These are phyloP conservation scores for Tigriopus californicus DNA, from an alignment of 2,888 invertebrate species.

Conservation along the genomic window DNA sequence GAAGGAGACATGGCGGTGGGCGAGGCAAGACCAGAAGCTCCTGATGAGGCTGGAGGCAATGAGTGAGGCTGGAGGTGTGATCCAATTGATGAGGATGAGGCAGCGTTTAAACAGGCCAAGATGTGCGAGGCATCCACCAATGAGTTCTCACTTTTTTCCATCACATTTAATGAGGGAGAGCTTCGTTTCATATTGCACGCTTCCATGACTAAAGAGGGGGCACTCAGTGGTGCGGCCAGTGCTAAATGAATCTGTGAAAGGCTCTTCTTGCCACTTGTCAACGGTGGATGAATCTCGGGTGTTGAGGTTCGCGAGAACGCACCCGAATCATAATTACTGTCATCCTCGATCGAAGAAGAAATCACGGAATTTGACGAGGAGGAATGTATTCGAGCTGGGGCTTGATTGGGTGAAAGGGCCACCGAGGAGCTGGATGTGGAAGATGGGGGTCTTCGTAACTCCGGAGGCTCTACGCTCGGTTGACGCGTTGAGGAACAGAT, in stretches of 20 bases:
- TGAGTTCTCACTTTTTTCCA: too few species aligned
- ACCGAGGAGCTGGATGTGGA: background rate
- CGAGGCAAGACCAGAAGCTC: too few species aligned
- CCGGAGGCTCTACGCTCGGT: background rate
- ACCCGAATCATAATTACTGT: conserved; percentile 5
- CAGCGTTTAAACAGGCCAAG: too few species aligned
- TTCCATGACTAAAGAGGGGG: background rate
- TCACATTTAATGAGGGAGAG: too few species aligned
- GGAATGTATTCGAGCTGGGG: background rate
- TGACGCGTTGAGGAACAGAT: background rate
- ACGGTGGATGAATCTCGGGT: background rate
- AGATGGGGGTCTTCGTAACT: background rate
- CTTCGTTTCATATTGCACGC: background rate
- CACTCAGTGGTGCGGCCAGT: background rate
- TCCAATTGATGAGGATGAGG: too few species aligned
- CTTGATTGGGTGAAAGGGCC: background rate
- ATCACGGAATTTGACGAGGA: conserved; percentile 3
- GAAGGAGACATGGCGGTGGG: too few species aligned
- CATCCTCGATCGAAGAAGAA: background rate
- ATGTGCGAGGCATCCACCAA: too few species aligned
- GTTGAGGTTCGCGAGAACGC: conserved; percentile 7
- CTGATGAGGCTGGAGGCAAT: too few species aligned
- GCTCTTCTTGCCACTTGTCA: background rate
- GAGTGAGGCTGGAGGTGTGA: too few species aligned
- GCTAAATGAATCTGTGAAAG: background rate